These are phyloP conservation scores for Pterois miles DNA, from an alignment of 2,797 vertebrate genomes.

Conservation along the genomic window DNA sequence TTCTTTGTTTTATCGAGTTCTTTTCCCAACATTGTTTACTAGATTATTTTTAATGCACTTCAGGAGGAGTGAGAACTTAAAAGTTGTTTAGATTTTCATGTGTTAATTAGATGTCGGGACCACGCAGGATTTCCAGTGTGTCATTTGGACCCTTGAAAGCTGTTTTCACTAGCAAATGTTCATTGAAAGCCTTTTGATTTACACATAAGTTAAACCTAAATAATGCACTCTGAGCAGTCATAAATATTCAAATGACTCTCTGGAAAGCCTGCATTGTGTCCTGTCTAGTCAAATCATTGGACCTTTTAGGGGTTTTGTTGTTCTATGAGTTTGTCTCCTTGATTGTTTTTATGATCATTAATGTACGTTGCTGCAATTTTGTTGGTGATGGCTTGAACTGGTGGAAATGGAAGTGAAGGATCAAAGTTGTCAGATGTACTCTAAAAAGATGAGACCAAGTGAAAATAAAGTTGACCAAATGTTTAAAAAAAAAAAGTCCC, in stretches of 20 bases:
- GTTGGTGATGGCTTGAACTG: slow-evolving; percentile 43
- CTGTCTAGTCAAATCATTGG: slow-evolving; percentile 24
- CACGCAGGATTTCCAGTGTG: slow-evolving; percentile 28
- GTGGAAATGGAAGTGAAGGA: slow-evolving; percentile 52
- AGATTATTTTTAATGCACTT: slow-evolving; percentile 69
- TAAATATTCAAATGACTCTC: slow-evolving; percentile 22
- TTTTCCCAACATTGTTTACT: slow-evolving; percentile 45
- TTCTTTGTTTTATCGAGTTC: slow-evolving; percentile 38
- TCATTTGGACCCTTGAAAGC: slow-evolving; percentile 13
- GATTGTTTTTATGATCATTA: slow-evolving; percentile 61
- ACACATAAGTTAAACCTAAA: not conserved
- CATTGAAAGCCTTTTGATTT: not conserved
- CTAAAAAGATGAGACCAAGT: slow-evolving; percentile 75
- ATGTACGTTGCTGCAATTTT: slow-evolving; percentile 60
- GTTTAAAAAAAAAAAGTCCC: not conserved
- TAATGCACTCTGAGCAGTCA: not conserved
- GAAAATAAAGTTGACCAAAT: slow-evolving; percentile 81
- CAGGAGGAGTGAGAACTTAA: slow-evolving; percentile 28
- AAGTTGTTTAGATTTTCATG: slow-evolving; percentile 51
- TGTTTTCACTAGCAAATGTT: not conserved
- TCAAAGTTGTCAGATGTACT: slow-evolving; percentile 65
- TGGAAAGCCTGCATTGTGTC: slow-evolving; percentile 29
- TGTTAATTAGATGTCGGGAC: slow-evolving; percentile 35
- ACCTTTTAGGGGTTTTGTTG: slow-evolving; percentile 40
- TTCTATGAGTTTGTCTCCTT: slow-evolving; percentile 32